A percentile compares a stretch with the other conserved stretches of the same genome.
Conservation (phyloP, 1,140 invertebrate genomes). For the Ceratitis capitata region DNA sequence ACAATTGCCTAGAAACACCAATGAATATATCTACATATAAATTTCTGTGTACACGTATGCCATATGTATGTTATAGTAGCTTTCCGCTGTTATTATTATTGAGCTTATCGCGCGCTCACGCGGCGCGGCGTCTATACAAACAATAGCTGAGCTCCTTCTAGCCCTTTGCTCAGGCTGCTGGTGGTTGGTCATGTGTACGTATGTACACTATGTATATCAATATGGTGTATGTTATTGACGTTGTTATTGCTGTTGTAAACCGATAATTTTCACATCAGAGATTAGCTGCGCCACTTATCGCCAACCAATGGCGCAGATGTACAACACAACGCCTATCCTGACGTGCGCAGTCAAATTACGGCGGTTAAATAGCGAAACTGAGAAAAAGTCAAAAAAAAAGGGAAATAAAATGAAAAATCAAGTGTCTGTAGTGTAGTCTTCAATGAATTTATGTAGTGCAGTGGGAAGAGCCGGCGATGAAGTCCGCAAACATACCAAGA, state of each 20-base stretch:
- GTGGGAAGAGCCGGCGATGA: not conserved
- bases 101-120: slow-evolving; percentile 2
- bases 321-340: too few relatives aligned
- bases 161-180: not conserved
- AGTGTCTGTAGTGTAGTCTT: not conserved
- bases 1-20: not conserved
- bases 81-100: slow-evolving; percentile 11
- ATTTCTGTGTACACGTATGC: not conserved
- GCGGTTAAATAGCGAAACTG: not conserved
- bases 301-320: slow-evolving; percentile 22
- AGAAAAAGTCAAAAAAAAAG: not conserved
- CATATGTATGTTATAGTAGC: not conserved
- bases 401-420: not conserved
- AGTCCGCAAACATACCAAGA: not conserved
- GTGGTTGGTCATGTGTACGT: not conserved
- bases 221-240: not conserved
- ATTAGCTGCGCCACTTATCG: slow-evolving; percentile 37
- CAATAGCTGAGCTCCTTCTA: not conserved
- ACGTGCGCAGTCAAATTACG: slow-evolving; percentile 3
- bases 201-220: too few relatives aligned
- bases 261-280: slow-evolving; percentile 38
- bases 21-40: not conserved
- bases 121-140: not conserved
- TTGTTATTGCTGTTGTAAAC: slow-evolving; percentile 25
- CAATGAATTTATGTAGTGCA: slow-evolving; percentile 5